A percentile compares a stretch with the other conserved stretches of the same genome.
Conservation (phyloP, 1,140 invertebrate genomes). For the Lethocerus indicus region DNA sequence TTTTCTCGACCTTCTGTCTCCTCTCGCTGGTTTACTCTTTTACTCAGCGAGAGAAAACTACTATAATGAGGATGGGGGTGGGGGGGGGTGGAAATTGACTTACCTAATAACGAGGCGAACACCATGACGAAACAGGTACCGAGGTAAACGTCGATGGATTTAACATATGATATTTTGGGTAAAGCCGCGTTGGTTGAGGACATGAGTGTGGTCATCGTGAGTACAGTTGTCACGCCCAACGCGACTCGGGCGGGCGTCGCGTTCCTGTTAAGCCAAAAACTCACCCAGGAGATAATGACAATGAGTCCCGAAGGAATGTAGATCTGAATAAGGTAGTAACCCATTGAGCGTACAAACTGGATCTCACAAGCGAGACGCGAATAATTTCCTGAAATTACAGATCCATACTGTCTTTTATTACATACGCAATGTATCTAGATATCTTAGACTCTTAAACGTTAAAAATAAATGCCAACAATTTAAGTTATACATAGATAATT, state of each 20-base stretch:
- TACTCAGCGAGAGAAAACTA: too few relatives aligned
- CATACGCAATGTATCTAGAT: too few relatives aligned
- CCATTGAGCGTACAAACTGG: conserved; percentile 94
- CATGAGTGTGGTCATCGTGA: conserved; percentile 98
- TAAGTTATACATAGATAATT: too few relatives aligned
- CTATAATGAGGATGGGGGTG: too few relatives aligned
- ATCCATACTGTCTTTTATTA: too few relatives aligned
- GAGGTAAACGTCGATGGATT: conserved; percentile 95
- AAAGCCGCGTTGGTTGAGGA: conserved; percentile 94
- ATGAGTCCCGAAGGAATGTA: conserved; percentile 97
- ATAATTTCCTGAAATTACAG: conserved; percentile 88
- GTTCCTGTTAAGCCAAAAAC: conserved; percentile 87
- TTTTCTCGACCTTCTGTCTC: too few relatives aligned
- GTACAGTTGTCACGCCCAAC: conserved; percentile 89
- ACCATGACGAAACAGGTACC: conserved; percentile 98
- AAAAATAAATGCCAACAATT: too few relatives aligned
- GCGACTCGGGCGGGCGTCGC: conserved; percentile 92
- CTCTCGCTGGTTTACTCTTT: too few relatives aligned
- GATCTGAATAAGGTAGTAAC: conserved; percentile 98
- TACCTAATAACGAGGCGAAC: conserved; percentile 83
- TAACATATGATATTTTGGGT: conserved; percentile 97
- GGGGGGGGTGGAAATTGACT: too few relatives aligned
- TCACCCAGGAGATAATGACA: conserved; percentile 98
- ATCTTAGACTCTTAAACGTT: too few relatives aligned
- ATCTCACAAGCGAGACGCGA: conserved; percentile 94